Evolutionary conservation across 2,113 vertebrate species (phyloP), one percentile per base, ranked within the genome.

Genomic region (Vidua chalybeata): DNA sequence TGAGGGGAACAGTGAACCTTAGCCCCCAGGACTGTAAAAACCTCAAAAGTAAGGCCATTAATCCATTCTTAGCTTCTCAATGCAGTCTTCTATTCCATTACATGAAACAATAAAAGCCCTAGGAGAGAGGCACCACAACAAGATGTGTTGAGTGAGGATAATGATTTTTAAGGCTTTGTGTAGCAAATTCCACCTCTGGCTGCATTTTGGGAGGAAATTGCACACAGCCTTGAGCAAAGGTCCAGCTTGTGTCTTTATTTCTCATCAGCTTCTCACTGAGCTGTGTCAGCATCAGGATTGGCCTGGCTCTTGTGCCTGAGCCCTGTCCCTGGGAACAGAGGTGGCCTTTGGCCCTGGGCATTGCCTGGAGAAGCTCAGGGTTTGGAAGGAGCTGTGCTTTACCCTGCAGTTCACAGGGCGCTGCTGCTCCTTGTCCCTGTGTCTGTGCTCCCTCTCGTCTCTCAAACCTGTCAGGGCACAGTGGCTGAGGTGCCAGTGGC

Each of bases 241-340:
- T 28, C 20, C 20, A 6, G 28, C 55, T 49, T 21, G 3, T 6
- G 7, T 5, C 64, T 55, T 63, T 18, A 9, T 56, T 73, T 68
- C 69, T 58, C 33, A 17, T 21, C 43, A 16, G 19, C 3, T 73
- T 31, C 3, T 80, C 16, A 1, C 27, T 18, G 63, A 6, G 19
- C 6, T 9, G 1, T 2, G 8, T 37, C 68, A 28, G 67, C 30
- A 8, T 30, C 4, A 2, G 49, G 28, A 12, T 0, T 15, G 37
- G 55, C 6, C 15, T 6, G 15, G n/a, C n/a, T 26, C n/a, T 28
- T 35, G 12, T 58, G 26, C 58, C 45, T 51, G 75, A 51, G 7
- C 16, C 52, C 16, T 0, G 0, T 11, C 37, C 0, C 7, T 59
- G 67, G 61, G 30, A 48, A 3, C 2, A 45, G 71, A 31, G 26